Evolutionary conservation across 2,113 vertebrate species (phyloP).

Genomic region (Falco punctatus): DNA sequence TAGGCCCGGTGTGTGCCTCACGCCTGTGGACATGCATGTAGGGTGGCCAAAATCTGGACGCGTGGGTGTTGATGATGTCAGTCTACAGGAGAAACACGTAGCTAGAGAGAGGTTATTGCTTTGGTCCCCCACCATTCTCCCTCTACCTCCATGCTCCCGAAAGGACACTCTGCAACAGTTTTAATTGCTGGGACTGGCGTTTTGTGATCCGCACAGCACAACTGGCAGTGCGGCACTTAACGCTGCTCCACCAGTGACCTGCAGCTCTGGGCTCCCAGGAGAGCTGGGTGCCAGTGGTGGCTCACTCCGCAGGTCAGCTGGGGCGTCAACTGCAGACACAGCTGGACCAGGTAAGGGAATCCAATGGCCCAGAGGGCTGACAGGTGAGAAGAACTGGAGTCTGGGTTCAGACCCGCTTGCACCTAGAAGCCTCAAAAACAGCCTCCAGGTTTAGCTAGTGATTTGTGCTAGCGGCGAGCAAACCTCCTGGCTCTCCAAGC

Average conservation of each 20-base stretch:
- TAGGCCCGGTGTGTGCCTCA: background rate
- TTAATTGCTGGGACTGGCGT: background rate
- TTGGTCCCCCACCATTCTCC: background rate
- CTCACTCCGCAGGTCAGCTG: background rate
- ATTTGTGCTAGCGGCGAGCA: background rate
- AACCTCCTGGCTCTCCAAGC: background rate
- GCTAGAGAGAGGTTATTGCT: background rate
- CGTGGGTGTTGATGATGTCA: background rate
- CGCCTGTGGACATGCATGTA: fast-evolving
- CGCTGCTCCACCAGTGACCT: background rate
- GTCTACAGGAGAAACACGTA: background rate
- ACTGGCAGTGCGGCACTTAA: background rate
- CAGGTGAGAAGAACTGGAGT: background rate
- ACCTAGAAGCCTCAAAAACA: background rate
- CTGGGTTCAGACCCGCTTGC: background rate
- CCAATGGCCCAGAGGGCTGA: background rate
- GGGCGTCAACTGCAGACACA: background rate
- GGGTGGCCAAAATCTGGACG: background rate
- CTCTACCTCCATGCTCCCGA: background rate
- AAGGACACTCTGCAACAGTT: background rate
- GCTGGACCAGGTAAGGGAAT: background rate
- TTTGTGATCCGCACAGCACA: background rate
- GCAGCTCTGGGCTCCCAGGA: background rate
- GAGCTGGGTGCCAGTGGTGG: background rate
- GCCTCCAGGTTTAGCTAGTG: background rate